These are phyloP conservation scores for Acropternis orthonyx DNA, from an alignment of 2,797 vertebrate genomes.

Conservation along the genomic window DNA sequence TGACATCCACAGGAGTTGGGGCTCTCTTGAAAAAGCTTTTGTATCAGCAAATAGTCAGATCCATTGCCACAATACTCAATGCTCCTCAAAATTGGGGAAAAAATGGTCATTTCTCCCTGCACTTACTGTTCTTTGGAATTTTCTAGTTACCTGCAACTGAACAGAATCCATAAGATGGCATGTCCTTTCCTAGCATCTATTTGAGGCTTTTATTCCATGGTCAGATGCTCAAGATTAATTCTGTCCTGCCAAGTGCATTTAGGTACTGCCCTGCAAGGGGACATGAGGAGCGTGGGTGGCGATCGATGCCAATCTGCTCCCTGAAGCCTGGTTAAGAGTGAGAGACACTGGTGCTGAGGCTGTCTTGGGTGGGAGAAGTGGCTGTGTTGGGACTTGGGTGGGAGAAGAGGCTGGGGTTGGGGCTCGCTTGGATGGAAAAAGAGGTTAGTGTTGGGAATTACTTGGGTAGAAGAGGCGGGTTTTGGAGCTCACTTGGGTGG, in stretches of 20 bases:
- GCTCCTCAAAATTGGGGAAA: neutral
- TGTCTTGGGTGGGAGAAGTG: neutral
- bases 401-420: neutral
- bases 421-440: neutral
- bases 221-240: neutral
- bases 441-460: neutral
- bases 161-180: neutral
- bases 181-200: neutral
- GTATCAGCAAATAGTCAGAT: neutral
- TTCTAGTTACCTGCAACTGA: neutral
- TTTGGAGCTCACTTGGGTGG: too few relatives aligned
- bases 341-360: neutral
- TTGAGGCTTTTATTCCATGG: neutral
- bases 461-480: neutral
- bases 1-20: neutral
- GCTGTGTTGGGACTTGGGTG: too few relatives aligned
- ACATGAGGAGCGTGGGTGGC: rapidly evolving
- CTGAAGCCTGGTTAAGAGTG: rapidly evolving
- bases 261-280: neutral
- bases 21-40: neutral
- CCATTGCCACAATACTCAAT: neutral
- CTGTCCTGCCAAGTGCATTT: neutral
- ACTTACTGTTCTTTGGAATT: neutral
- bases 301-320: neutral
- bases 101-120: rapidly evolving